Evolutionary conservation across 2,888 invertebrate genomes (phyloP).

Genomic region (Carabus problematicus): DNA sequence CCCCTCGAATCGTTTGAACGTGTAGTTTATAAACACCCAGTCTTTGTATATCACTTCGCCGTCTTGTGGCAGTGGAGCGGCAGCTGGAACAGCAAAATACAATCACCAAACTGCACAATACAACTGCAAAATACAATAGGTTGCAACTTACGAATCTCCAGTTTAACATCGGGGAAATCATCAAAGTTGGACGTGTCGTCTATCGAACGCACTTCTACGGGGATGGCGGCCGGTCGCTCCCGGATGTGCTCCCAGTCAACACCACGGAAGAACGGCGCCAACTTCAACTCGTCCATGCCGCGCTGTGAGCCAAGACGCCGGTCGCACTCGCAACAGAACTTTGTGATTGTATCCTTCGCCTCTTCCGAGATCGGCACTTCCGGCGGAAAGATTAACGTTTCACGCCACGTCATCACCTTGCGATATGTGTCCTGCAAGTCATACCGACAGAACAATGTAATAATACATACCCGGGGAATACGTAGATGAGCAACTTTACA

Average conservation of each 20-base stretch:
- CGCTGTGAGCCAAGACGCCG: constrained; percentile 88
- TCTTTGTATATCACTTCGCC: constrained; percentile 94
- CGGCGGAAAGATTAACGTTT: constrained; percentile 97
- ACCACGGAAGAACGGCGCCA: constrained; percentile 92
- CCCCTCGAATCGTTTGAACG: constrained; percentile 99
- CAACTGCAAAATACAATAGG: background rate
- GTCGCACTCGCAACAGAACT: constrained; percentile 97
- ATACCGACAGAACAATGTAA: background rate
- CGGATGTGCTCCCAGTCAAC: constrained; percentile 99
- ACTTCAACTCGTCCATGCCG: constrained; percentile 92
- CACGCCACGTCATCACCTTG: constrained; percentile 99
- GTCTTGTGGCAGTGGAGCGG: constrained; percentile 87
- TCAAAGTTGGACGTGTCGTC: constrained; percentile 99
- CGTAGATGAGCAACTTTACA: too few species aligned
- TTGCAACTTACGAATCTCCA: constrained; percentile 90
- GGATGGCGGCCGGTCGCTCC: constrained; percentile 97
- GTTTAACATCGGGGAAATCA: constrained; percentile 98
- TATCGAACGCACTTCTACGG: constrained; percentile 97
- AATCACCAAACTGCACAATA: too few species aligned
- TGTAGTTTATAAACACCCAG: constrained; percentile 99
- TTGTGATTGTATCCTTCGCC: constrained; percentile 92
- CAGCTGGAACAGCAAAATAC: constrained; percentile 68
- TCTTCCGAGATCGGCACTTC: constrained; percentile 99
- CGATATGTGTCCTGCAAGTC: constrained; percentile 43
- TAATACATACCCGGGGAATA: too few species aligned